phyloP scores from a whole-genome alignment of 1,140 invertebrate species.

The Helicoverpa armigera region DNA sequence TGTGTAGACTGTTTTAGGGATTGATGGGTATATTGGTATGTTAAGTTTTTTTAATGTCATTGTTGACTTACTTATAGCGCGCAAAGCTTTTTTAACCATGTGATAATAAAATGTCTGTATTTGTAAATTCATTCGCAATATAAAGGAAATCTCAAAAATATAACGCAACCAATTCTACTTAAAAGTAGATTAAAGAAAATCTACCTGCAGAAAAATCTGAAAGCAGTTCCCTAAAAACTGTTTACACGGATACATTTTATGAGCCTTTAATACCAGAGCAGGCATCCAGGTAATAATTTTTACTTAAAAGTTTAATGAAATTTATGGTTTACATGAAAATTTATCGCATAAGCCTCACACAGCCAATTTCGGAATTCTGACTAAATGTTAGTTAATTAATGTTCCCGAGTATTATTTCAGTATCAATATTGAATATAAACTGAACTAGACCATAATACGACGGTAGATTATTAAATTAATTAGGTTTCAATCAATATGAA shows the following conservation, averaged over 20 bases:
- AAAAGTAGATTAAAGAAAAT: background rate
- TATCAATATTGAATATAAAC: slow-evolving; percentile 16
- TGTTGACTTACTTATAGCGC: no score
- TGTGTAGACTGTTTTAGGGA: background rate
- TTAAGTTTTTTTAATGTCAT: no score
- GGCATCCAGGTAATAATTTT: slow-evolving; percentile 46
- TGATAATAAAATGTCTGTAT: no score
- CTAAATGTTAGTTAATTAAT: slow-evolving; percentile 38
- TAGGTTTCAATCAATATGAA: slow-evolving; percentile 1
- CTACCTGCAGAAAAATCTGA: background rate
- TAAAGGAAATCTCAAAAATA: no score
- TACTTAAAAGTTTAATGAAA: slow-evolving; percentile 47
- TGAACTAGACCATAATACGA: background rate
- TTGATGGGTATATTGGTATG: background rate
- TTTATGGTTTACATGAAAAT: slow-evolving; percentile 47
- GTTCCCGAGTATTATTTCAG: slow-evolving; percentile 10
- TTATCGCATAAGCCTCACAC: slow-evolving; percentile 39
- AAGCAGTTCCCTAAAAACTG: background rate
- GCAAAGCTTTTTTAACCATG: no score
- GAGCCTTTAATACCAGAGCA: slow-evolving; percentile 31
- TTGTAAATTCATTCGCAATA: no score
- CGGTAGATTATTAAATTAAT: slow-evolving; percentile 4
- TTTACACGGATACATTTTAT: slow-evolving; percentile 32
- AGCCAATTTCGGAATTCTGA: slow-evolving; percentile 23
- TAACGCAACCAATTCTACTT: no score